Percentiles rank a stretch among this genome's conserved stretches.
These are phyloP conservation scores for Premnoplex brunnescens DNA, from an alignment of 2,797 vertebrate genomes.

Conservation along the genomic window DNA sequence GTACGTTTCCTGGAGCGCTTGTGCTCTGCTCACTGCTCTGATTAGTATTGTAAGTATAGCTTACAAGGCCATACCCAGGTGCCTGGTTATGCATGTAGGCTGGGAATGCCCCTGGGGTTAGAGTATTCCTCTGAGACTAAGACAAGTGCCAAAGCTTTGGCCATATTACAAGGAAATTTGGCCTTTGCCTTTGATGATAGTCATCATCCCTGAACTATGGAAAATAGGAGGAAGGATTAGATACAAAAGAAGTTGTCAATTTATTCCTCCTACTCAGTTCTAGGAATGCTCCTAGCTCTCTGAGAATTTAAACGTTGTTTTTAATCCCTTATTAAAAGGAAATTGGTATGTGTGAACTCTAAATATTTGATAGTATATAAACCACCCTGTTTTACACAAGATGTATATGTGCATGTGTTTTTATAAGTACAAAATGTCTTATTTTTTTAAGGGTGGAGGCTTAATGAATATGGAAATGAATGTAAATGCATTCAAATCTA, in stretches of 20 bases:
- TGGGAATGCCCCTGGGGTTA: neutral
- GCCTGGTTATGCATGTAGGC: neutral
- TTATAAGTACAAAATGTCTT: neutral
- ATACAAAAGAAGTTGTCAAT: neutral
- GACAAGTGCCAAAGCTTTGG: neutral
- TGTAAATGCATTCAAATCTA: neutral
- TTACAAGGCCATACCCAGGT: neutral
- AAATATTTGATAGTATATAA: neutral
- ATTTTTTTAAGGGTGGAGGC: neutral
- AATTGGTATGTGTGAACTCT: neutral
- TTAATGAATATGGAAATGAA: neutral
- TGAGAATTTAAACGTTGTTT: neutral
- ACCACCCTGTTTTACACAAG: neutral
- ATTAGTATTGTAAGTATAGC: neutral
- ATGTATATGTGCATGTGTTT: neutral
- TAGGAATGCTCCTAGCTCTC: accelerated
- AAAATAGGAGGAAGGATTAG: neutral
- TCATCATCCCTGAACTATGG: neutral
- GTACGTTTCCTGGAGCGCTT: neutral
- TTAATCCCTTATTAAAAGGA: neutral
- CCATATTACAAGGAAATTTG: neutral
- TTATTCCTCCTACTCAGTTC: neutral
- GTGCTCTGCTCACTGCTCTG: neutral
- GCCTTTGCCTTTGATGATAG: neutral
- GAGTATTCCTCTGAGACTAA: neutral